A percentile compares a stretch with the other conserved stretches of the same genome.
phyloP scores from a whole-genome alignment of 2,888 invertebrate genomes.

The Tiphia femorata region DNA sequence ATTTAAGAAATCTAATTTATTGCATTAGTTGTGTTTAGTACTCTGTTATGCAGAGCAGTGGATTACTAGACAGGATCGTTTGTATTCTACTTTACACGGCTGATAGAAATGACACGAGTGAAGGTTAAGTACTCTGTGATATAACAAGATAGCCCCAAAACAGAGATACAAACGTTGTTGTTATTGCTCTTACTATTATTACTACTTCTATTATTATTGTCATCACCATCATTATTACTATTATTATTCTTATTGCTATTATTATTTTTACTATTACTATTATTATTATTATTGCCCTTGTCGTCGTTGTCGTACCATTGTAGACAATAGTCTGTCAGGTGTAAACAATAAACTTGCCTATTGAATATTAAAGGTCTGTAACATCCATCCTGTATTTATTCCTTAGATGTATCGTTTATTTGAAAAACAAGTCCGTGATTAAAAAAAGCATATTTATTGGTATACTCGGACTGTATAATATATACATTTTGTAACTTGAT shows the following conservation, averaged over 20 bases:
- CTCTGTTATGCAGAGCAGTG: slow-evolving; percentile 41
- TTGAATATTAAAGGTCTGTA: too few species aligned
- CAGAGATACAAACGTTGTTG: slow-evolving; percentile 60
- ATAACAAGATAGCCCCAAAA: slow-evolving; percentile 59
- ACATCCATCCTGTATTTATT: too few species aligned
- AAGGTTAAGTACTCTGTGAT: slow-evolving; percentile 64
- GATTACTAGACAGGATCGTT: slow-evolving; percentile 29
- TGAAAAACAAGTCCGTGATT: too few species aligned
- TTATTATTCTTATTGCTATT: slow-evolving; percentile 53
- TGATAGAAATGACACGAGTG: slow-evolving; percentile 30
- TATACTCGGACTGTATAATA: not conserved
- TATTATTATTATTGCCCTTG: slow-evolving; percentile 36
- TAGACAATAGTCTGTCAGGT: slow-evolving; percentile 52
- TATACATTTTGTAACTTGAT: too few species aligned
- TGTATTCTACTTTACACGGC: slow-evolving; percentile 30
- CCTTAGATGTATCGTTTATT: too few species aligned
- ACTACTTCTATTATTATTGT: slow-evolving; percentile 36
- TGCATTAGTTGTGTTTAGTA: slow-evolving; percentile 56
- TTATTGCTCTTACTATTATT: slow-evolving; percentile 53
- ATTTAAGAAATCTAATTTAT: slow-evolving; percentile 60
- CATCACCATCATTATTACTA: slow-evolving; percentile 54
- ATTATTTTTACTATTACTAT: slow-evolving; percentile 33
- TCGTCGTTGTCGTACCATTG: slow-evolving; percentile 45
- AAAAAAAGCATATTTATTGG: too few species aligned
- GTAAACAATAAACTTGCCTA: slow-evolving; percentile 61